Evolutionary conservation across 2,888 invertebrate species (phyloP), one percentile per base, ranked within the genome.

Genomic region (Dynastes hyllus): DNA sequence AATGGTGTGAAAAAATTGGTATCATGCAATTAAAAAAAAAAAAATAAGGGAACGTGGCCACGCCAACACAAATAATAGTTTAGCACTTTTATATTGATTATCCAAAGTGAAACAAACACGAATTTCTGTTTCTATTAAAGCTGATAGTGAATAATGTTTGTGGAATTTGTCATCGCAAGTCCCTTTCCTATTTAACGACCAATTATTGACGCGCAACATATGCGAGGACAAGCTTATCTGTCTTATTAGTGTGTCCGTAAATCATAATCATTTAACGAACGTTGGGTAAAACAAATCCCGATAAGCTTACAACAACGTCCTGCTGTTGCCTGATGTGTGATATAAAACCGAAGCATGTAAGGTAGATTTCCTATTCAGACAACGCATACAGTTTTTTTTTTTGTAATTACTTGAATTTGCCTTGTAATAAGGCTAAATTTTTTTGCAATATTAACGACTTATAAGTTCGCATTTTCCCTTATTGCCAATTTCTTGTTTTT

Each of bases 121-220:
- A 37, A 37, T 45, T 5, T 45, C 8, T 45, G 45, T 11, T 11
- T 45, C 45, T 16, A 55, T 55, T 70, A 29, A 29, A 55, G 55
- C 32, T 58, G 37, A 29, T 55, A 71, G 58, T 58, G 55, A 71
- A 71, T 40, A 55, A 71, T 71, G 55, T 6, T 55, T 55, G 58
- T 22, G 13, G 6, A 71, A 58, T 71, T 71, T 71, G 71, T 71
- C 71, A 71, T 22, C 40, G 29, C 22, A 55, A 45, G 11, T 22
- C 45, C 2, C 22, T 16, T 29, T 37, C 37, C 32, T 37, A 71
- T 71, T 58, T 58, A 71, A 58, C 16, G 32, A 27, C 40, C 37
- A 55, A 55, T 58, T 32, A 71, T 71, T 32, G 37, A 51, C 40
- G 53, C 13, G 13, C 16, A 70, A 70, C 51, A 55, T 22, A 51